Conservation (phyloP, 2,888 invertebrate genomes). For the Caradrina clavipalpis region DNA sequence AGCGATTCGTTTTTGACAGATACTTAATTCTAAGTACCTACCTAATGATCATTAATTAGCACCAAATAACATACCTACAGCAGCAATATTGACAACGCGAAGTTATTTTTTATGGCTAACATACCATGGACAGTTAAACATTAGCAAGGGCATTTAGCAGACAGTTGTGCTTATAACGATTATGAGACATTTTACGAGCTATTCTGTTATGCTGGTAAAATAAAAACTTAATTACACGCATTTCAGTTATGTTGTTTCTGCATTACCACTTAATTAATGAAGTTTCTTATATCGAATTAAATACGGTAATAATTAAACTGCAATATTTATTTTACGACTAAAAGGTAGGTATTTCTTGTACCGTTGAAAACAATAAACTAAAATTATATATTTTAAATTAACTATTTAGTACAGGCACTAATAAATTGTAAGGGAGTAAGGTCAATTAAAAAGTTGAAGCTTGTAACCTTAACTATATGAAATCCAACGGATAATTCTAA, state of each 20-base stretch:
- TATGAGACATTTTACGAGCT: slow-evolving; percentile 15
- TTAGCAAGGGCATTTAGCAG: not conserved
- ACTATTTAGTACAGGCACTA: no score
- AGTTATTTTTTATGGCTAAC: not conserved
- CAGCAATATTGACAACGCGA: no score
- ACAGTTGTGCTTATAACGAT: not conserved
- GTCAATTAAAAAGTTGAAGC: no score
- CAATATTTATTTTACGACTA: slow-evolving; percentile 22
- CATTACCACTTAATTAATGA: slow-evolving; percentile 17
- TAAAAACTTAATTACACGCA: slow-evolving; percentile 11
- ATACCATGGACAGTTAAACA: not conserved
- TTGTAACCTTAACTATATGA: no score
- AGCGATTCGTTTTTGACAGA: not conserved
- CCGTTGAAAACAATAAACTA: no score
- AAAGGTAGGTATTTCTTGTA: not conserved
- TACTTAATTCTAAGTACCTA: no score
- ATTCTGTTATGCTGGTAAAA: not conserved
- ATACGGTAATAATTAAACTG: not conserved
- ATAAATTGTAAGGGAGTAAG: no score
- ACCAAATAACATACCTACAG: no score
- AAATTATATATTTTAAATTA: no score
- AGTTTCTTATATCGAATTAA: slow-evolving; percentile 2
- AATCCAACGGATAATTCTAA: no score
- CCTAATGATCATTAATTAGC: no score
- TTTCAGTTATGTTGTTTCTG: not conserved